These are phyloP conservation scores for Drepana arcuata DNA, from an alignment of 1,140 invertebrate genomes.

Conservation along the genomic window DNA sequence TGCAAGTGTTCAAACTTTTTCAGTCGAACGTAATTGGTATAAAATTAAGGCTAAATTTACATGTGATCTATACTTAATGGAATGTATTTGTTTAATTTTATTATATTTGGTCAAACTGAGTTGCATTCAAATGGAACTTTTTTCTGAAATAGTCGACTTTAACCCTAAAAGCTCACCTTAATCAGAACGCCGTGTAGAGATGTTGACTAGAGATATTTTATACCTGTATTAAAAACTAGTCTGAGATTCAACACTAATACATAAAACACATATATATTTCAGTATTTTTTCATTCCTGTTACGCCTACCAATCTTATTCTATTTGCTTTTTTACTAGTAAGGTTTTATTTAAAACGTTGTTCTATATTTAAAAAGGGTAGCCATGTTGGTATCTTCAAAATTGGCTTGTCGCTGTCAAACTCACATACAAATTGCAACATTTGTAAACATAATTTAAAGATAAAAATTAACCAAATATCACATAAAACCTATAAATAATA, in stretches of 20 bases:
- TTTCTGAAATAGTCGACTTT: constrained; percentile 48
- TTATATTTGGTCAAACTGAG: too few relatives aligned
- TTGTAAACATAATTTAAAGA: too few relatives aligned
- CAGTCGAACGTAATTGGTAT: neutral
- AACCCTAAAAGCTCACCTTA: constrained; percentile 60
- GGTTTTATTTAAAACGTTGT: neutral
- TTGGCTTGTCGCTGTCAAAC: too few relatives aligned
- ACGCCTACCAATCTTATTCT: neutral
- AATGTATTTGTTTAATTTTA: too few relatives aligned
- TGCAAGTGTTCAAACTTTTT: neutral
- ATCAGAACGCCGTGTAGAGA: constrained; percentile 35
- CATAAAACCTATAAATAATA: constrained; percentile 35
- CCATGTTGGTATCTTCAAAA: too few relatives aligned
- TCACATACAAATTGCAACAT: too few relatives aligned
- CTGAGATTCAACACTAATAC: too few relatives aligned
- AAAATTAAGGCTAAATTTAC: too few relatives aligned
- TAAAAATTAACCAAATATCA: constrained; percentile 18
- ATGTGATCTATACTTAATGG: too few relatives aligned
- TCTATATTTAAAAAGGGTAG: neutral
- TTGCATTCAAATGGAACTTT: constrained; percentile 10
- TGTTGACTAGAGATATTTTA: constrained; percentile 34
- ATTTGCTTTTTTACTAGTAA: neutral
- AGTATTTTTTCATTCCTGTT: neutral
- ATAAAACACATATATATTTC: neutral
- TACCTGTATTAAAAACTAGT: too few relatives aligned